Conservation (phyloP, 2,113 vertebrate genomes). For the Condylura cristata region DNA sequence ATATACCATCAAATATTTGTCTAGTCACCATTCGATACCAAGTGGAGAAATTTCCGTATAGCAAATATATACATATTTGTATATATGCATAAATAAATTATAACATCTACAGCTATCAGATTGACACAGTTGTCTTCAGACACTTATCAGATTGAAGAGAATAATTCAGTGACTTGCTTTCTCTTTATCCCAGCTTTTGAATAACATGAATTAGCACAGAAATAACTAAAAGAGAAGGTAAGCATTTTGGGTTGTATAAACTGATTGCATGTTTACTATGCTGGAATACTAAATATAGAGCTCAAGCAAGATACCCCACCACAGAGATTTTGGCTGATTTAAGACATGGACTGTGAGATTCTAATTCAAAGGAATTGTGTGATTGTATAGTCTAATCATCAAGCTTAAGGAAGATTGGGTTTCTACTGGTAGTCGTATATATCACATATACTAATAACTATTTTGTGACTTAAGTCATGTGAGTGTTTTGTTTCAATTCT, state of each 20-base stretch:
- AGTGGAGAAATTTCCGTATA: not conserved
- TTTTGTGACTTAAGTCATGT: not conserved
- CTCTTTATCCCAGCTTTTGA: not conserved
- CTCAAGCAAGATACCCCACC: not conserved
- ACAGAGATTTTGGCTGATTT: not conserved
- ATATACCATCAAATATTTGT: too few relatives aligned
- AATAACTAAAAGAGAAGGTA: not conserved
- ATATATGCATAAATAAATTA: not conserved
- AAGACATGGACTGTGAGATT: not conserved
- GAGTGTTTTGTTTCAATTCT: not conserved
- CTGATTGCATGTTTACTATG: not conserved
- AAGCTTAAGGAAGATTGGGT: not conserved
- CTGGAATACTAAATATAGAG: not conserved
- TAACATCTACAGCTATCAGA: not conserved
- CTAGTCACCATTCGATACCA: too few relatives aligned
- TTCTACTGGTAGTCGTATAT: not conserved
- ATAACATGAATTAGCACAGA: not conserved
- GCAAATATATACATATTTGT: not conserved
- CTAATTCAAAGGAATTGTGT: not conserved
- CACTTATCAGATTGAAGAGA: not conserved
- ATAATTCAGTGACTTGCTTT: not conserved
- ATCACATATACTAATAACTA: not conserved
- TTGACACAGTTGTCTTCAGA: not conserved
- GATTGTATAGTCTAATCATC: not conserved
- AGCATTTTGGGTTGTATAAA: not conserved